These are phyloP conservation scores for Cheilosia soror DNA, from an alignment of 2,888 invertebrate species.

Conservation along the genomic window DNA sequence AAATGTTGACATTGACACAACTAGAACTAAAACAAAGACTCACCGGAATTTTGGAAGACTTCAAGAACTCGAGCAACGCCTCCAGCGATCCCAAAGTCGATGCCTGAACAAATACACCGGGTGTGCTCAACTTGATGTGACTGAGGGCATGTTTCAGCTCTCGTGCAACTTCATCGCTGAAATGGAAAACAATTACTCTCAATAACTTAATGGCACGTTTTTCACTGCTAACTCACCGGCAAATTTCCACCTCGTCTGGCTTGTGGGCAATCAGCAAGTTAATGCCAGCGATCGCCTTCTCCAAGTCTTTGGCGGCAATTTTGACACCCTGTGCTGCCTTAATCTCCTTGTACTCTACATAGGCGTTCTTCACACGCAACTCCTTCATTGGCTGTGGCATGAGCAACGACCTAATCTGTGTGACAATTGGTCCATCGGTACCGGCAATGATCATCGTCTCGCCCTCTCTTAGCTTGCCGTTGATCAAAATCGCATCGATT, in stretches of 20 bases:
- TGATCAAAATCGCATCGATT: constrained; percentile 98
- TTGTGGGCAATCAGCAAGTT: constrained; percentile 96
- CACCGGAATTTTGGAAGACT: constrained; percentile 96
- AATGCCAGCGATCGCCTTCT: constrained; percentile 98
- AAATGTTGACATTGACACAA: background rate
- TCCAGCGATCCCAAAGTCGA: constrained; percentile 99
- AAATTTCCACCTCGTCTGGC: constrained; percentile 96
- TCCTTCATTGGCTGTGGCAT: constrained; percentile 99
- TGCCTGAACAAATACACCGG: constrained; percentile 99
- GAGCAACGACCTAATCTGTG: constrained; percentile 97
- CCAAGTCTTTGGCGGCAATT: constrained; percentile 98
- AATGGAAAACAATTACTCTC: background rate
- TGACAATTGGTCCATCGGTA: constrained; percentile 98
- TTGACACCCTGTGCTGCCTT: constrained; percentile 99
- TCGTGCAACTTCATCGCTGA: constrained; percentile 92
- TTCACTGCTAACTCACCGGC: constrained; percentile 84
- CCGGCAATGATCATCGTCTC: constrained; percentile 98
- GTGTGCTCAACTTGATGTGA: constrained; percentile 94
- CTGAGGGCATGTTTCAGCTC: constrained; percentile 95
- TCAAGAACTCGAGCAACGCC: constrained; percentile 96
- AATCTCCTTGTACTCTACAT: constrained; percentile 97
- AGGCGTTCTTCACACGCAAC: constrained; percentile 97
- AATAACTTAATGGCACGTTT: background rate
- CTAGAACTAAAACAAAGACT: constrained; percentile 81
- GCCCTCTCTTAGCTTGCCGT: constrained; percentile 96